A percentile compares a stretch with the other conserved stretches of the same genome.
These are phyloP conservation scores for Lithosia quadra DNA, from an alignment of 2,888 invertebrate species.

Conservation along the genomic window DNA sequence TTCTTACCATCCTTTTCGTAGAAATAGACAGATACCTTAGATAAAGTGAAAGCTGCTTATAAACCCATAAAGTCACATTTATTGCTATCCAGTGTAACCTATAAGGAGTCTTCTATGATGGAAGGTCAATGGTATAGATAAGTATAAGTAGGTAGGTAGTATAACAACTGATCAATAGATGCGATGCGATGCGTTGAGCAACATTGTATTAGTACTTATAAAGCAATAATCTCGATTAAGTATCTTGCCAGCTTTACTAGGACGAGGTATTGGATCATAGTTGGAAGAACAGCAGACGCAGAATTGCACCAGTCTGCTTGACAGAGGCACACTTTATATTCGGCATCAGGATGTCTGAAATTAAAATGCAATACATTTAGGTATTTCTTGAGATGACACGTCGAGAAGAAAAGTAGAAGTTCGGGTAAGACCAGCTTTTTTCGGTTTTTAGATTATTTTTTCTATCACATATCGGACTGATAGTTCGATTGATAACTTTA, in stretches of 20 bases:
- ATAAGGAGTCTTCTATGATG: constrained; percentile 65
- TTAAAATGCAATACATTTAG: constrained; percentile 5
- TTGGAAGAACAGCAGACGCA: constrained; percentile 39
- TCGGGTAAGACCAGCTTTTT: background rate
- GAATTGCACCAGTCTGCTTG: constrained; percentile 79
- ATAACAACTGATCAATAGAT: constrained; percentile 33
- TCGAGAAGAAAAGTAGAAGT: background rate
- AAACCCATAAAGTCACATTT: constrained; percentile 81
- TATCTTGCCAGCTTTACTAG: constrained; percentile 24
- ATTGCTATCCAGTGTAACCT: constrained; percentile 71
- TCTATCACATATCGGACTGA: no score
- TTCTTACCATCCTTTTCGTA: constrained; percentile 85
- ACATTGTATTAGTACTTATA: constrained; percentile 21
- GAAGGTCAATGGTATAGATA: constrained; percentile 47
- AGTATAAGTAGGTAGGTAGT: constrained; percentile 1
- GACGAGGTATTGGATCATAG: constrained; percentile 29
- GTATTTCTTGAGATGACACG: background rate
- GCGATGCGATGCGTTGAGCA: no score
- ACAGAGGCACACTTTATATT: constrained; percentile 77
- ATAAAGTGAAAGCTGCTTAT: constrained; percentile 85
- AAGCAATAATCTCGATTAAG: constrained; percentile 23
- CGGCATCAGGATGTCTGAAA: constrained; percentile 74
- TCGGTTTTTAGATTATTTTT: no score
- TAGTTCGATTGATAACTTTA: no score
- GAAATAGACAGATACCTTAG: constrained; percentile 82